phyloP scores from a whole-genome alignment of 2,797 vertebrate genomes.

The Gorsachius magnificus region DNA sequence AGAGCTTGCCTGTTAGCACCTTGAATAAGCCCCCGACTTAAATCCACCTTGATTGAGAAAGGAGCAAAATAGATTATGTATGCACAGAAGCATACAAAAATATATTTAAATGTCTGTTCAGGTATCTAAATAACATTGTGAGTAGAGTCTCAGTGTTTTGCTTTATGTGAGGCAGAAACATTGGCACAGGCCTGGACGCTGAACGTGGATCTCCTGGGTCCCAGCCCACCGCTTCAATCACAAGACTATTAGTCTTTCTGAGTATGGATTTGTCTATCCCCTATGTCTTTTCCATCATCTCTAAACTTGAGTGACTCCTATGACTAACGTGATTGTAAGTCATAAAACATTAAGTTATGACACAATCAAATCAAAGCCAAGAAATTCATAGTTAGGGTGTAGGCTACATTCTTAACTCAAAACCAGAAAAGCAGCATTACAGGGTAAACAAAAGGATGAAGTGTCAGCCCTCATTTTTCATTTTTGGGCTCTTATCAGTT shows the following conservation, averaged over 20 bases:
- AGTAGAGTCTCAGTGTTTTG: neutral
- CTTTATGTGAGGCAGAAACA: neutral
- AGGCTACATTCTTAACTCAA: conserved; percentile 70
- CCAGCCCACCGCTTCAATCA: neutral
- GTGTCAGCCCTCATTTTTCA: conserved; percentile 67
- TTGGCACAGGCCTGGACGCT: neutral
- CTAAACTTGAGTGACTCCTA: conserved; percentile 71
- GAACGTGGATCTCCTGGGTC: neutral
- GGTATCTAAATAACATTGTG: neutral
- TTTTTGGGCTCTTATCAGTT: conserved; percentile 65
- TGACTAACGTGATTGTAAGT: conserved; percentile 69
- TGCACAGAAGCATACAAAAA: neutral
- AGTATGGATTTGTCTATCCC: conserved; percentile 56
- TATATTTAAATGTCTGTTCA: neutral
- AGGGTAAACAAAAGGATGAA: conserved; percentile 63
- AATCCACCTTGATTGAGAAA: conserved; percentile 29
- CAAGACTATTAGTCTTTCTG: neutral
- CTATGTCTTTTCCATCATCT: conserved; percentile 64
- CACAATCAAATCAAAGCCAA: conserved; percentile 69
- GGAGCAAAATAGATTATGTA: conserved; percentile 7
- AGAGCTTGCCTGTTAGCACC: conserved; percentile 18
- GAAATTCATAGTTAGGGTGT: conserved; percentile 72
- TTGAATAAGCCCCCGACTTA: conserved; percentile 17
- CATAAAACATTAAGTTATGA: conserved; percentile 69
- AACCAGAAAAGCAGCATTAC: conserved; percentile 71